These are phyloP conservation scores for Eledone cirrhosa DNA, from an alignment of 2,888 invertebrate species.

Conservation along the genomic window DNA sequence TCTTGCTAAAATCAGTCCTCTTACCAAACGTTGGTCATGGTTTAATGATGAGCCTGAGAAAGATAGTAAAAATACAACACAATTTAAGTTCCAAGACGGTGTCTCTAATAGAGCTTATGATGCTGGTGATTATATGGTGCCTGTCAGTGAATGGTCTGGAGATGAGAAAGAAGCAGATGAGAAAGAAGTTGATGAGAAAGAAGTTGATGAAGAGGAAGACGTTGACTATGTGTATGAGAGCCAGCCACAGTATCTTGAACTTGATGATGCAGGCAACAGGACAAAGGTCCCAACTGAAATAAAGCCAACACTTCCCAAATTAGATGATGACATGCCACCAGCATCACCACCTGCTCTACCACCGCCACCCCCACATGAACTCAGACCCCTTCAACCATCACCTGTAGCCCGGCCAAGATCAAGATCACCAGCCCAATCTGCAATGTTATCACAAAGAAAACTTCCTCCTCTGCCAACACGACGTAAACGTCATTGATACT, in stretches of 20 bases:
- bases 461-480: conserved; percentile 15
- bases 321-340: conserved; percentile 17
- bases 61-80: not conserved
- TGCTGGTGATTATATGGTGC: conserved; percentile 12
- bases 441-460: conserved; percentile 9
- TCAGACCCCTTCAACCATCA: not conserved
- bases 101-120: conserved; percentile 20
- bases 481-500: not conserved
- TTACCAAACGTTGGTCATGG: conserved; percentile 3
- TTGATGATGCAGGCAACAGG: not conserved
- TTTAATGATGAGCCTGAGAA: not conserved
- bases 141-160: conserved; percentile 18
- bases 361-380: not conserved
- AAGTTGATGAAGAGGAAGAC: not conserved
- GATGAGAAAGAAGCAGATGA: too few relatives aligned
- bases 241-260: conserved; percentile 8
- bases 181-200: not conserved
- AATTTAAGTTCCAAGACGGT: not conserved
- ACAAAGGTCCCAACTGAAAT: not conserved
- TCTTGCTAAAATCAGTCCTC: conserved; percentile 15
- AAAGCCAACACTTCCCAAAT: conserved; percentile 1
- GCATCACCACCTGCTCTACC: conserved; percentile 4
- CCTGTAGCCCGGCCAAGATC: not conserved
- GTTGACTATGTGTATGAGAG: not conserved
- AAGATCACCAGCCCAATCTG: not conserved